Conservation (phyloP, 2,113 vertebrate species). For the Cisticola juncidis region DNA sequence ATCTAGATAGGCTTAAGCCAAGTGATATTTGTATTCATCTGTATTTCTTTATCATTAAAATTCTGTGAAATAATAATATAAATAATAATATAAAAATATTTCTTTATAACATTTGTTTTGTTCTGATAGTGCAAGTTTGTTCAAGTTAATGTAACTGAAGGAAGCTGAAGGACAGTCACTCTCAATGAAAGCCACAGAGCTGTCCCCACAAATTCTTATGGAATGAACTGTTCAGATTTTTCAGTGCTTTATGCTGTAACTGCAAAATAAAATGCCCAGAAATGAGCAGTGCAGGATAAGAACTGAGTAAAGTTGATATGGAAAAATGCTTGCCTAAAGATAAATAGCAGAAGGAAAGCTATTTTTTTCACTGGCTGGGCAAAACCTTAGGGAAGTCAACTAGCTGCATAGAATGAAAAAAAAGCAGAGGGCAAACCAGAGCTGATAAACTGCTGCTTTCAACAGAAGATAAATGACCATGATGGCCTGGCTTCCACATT, state of each 20-base stretch:
- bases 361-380: conserved; percentile 39
- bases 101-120: neutral
- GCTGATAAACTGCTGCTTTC: conserved; percentile 63
- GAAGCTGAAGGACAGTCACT: neutral
- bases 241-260: neutral
- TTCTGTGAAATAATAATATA: neutral
- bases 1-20: neutral
- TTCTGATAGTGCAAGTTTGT: neutral
- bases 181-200: neutral
- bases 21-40: neutral
- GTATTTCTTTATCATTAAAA: neutral
- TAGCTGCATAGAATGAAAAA: neutral
- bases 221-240: neutral
- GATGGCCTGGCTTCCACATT: conserved; percentile 9
- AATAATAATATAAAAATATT: neutral
- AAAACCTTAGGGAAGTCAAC: conserved; percentile 41
- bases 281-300: conserved; percentile 3
- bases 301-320: conserved; percentile 9
- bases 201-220: neutral
- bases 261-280: conserved; percentile 4
- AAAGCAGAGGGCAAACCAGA: conserved; percentile 13
- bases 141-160: neutral
- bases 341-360: conserved; percentile 31
- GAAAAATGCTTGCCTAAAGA: conserved; percentile 34
- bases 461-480: conserved; percentile 52